phyloP scores from a whole-genome alignment of 2,797 vertebrate species.

The Vultur gryphus region DNA sequence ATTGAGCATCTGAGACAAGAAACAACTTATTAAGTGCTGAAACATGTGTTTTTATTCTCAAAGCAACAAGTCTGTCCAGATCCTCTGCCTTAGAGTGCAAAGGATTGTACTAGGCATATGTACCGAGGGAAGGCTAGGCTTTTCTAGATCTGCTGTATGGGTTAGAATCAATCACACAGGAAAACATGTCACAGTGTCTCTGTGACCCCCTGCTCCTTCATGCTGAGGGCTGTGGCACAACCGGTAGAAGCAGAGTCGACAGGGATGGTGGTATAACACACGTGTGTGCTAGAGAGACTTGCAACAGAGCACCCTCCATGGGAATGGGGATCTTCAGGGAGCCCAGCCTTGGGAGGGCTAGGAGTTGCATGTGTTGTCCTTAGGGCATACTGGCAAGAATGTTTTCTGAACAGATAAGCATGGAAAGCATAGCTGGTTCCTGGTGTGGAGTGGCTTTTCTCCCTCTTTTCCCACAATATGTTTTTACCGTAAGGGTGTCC shows the following conservation, averaged over 20 bases:
- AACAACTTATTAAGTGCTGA: not conserved
- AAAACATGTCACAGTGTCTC: not conserved
- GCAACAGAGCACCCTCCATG: rapidly evolving
- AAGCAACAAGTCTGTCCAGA: not conserved
- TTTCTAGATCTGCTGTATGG: not conserved
- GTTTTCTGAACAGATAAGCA: not conserved
- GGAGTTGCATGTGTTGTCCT: not conserved
- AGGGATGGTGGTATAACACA: not conserved
- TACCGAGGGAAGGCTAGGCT: not conserved
- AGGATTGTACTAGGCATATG: not conserved
- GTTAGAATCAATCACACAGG: not conserved
- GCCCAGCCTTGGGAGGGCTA: not conserved
- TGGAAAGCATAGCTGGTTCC: not conserved
- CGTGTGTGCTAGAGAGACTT: not conserved
- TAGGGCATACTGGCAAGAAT: not conserved
- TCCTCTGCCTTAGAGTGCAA: not conserved
- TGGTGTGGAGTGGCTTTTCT: not conserved
- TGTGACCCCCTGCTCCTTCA: not conserved
- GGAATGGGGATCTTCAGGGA: not conserved
- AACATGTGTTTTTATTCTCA: not conserved
- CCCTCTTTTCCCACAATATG: not conserved
- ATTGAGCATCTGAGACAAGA: not conserved
- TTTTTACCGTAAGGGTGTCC: not conserved
- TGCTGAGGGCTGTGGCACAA: not conserved
- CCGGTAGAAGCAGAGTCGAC: not conserved